These are phyloP conservation scores for Ondatra zibethicus DNA, from an alignment of 2,113 vertebrate species.

Conservation along the genomic window DNA sequence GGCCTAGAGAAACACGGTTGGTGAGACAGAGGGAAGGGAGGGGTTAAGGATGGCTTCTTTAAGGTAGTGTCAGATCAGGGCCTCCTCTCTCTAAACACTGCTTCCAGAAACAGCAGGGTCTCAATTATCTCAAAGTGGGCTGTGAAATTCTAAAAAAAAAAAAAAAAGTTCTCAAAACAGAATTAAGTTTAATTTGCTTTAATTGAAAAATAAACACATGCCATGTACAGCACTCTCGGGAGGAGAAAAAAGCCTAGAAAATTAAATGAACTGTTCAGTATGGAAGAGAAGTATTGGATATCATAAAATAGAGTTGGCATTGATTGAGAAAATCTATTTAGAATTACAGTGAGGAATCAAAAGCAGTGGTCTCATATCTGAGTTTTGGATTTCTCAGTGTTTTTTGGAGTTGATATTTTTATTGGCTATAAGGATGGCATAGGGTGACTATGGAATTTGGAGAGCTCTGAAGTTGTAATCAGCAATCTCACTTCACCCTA, in stretches of 20 bases:
- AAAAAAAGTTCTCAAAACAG: slow-evolving; percentile 74
- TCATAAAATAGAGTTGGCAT: slow-evolving; percentile 19
- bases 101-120: slow-evolving; percentile 78
- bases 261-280: slow-evolving; percentile 69
- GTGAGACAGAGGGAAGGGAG: background rate
- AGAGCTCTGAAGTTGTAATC: background rate
- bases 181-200: slow-evolving; percentile 83
- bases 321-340: slow-evolving; percentile 55
- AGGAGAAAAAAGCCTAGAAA: slow-evolving; percentile 62
- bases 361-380: background rate
- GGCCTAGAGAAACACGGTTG: background rate
- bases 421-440: background rate
- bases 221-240: slow-evolving; percentile 65
- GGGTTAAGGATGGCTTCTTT: background rate
- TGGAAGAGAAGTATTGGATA: slow-evolving; percentile 41
- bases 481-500: background rate
- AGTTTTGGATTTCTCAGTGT: background rate
- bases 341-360: background rate
- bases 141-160: slow-evolving; percentile 76
- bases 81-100: slow-evolving; percentile 58
- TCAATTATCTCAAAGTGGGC: slow-evolving; percentile 80
- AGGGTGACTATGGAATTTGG: background rate
- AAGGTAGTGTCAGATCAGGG: slow-evolving; percentile 32
- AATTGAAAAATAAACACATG: slow-evolving; percentile 82
- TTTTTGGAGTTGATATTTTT: background rate